Conservation (phyloP, 2,888 invertebrate genomes). For the Cheilosia impressa region DNA sequence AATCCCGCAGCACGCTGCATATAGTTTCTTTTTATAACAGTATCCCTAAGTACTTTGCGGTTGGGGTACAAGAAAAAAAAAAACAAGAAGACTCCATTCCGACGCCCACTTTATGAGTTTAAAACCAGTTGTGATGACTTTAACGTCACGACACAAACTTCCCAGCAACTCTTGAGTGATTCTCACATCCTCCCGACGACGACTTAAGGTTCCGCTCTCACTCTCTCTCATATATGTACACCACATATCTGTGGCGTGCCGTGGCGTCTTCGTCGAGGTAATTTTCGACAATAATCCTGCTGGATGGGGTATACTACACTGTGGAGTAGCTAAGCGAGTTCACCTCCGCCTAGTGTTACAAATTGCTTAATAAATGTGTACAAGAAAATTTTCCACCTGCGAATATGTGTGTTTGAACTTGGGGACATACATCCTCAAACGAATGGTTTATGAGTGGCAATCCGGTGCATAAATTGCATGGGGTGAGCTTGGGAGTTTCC, state of each 20-base stretch:
- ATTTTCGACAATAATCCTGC: slow-evolving; percentile 61
- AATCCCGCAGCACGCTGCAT: slow-evolving; percentile 17
- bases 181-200: neutral
- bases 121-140: slow-evolving; percentile 67
- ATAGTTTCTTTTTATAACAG: slow-evolving; percentile 37
- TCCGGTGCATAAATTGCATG: slow-evolving; percentile 63
- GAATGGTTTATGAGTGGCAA: slow-evolving; percentile 64
- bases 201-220: slow-evolving; percentile 36
- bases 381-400: slow-evolving; percentile 61
- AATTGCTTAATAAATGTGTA: slow-evolving; percentile 72
- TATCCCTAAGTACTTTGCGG: slow-evolving; percentile 67
- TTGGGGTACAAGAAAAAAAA: slow-evolving; percentile 1
- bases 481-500: slow-evolving; percentile 55
- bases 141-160: slow-evolving; percentile 61
- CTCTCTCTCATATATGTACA: slow-evolving; percentile 3
- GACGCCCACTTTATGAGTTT: slow-evolving; percentile 52
- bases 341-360: slow-evolving; percentile 65
- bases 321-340: slow-evolving; percentile 7
- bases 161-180: slow-evolving; percentile 48
- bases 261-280: slow-evolving; percentile 33
- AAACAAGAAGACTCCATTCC: slow-evolving; percentile 32
- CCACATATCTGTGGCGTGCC: slow-evolving; percentile 42
- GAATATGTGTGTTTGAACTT: slow-evolving; percentile 31
- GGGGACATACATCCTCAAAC: slow-evolving; percentile 43
- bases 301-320: slow-evolving; percentile 2